Evolutionary conservation across 92 coral and sea anemone species (phyloP), one percentile per base, ranked within the genome.

Genomic region (Virgularia gustaviana): DNA sequence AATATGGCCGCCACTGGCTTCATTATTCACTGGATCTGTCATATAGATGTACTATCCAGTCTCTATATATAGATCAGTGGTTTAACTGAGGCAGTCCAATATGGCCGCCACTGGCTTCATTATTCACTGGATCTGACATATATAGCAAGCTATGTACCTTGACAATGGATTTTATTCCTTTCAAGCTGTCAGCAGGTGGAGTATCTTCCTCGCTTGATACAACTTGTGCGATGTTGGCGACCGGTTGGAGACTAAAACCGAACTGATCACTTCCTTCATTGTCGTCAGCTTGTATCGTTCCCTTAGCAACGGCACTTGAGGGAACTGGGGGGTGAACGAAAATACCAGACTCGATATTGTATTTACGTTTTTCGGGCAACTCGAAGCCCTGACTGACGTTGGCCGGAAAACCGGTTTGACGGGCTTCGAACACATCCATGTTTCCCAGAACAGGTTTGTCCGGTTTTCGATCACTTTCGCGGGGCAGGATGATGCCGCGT

Each of bases 121-220:
- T 19, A 18, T 70, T 42, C 1, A 79, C 75, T 58, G 70, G 53
- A 16, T 76, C 90, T 20, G 88, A 90, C 70, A 87, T 86, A 65
- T 73, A 75, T 18, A n/a, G n/a, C n/a, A n/a, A n/a, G n/a, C n/a
- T n/a, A n/a, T n/a, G n/a, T n/a, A n/a, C 88, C 77, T 0, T 86
- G 33, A 79, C 98, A 38, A 90, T 87, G 42, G 81, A 85, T 64
- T 92, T 92, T 70, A 92, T 92, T 43, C 90, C 86, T 39, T 77
- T 92, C 1, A 92, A 82, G 65, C 98, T 92, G 49, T 89, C 96
- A 11, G 90, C 86, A 57, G 98, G 98, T 12, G 98, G 98, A 1
- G 88, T 89, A 68, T 92, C 96, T 1, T 92, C 97, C 0, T 88
- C 97, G 28, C 61, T 68, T 31, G 60, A 30, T 15, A 37, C 75